Conservation (phyloP, 2,113 vertebrate genomes). For the Podiceps cristatus region DNA sequence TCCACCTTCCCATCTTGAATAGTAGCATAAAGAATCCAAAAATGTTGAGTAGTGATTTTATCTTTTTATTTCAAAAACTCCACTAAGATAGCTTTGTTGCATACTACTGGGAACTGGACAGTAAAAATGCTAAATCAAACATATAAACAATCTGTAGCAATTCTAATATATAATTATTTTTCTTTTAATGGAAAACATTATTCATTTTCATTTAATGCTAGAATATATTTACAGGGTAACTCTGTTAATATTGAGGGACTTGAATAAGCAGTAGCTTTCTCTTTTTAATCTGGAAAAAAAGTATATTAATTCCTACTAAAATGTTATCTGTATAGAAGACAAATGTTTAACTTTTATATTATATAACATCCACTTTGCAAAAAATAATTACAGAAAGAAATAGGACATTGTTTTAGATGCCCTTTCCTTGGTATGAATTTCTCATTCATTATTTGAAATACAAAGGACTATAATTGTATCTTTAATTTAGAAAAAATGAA, state of each 20-base stretch:
- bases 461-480: background rate
- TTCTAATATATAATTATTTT: background rate
- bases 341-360: background rate
- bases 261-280: background rate
- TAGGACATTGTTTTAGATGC: background rate
- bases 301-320: background rate
- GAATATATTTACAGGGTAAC: background rate
- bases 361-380: background rate
- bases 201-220: background rate
- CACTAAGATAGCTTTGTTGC: background rate
- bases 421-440: background rate
- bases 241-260: background rate
- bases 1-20: background rate
- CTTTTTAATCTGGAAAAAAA: background rate
- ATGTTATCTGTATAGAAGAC: background rate
- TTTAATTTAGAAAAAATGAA: slow-evolving; percentile 19
- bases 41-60: background rate
- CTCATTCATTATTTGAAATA: background rate
- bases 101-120: background rate
- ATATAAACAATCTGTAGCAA: background rate
- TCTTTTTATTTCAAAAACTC: background rate
- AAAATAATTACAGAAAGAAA: background rate
- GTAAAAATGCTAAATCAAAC: background rate
- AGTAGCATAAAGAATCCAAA: background rate
- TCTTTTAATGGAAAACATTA: background rate